These are phyloP conservation scores for Otus sunia DNA, from an alignment of 2,113 vertebrate species.

Conservation along the genomic window DNA sequence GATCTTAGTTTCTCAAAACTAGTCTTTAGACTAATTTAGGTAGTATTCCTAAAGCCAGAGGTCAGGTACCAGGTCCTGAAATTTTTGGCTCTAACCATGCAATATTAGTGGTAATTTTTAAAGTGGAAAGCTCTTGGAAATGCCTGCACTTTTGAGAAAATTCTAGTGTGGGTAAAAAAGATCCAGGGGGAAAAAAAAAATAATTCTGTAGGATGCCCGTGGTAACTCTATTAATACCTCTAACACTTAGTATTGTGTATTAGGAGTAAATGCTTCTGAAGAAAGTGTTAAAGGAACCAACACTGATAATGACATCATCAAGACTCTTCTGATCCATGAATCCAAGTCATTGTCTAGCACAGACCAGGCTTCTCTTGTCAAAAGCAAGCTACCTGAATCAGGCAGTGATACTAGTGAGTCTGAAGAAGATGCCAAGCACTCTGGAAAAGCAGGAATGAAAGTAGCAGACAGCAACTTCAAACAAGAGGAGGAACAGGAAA, in stretches of 20 bases:
- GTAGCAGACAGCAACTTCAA: neutral
- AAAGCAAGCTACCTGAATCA: neutral
- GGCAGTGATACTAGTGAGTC: neutral
- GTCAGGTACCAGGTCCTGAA: neutral
- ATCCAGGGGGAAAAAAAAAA: neutral
- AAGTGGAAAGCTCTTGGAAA: neutral
- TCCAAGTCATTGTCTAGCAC: neutral
- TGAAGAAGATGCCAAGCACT: neutral
- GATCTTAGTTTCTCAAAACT: neutral
- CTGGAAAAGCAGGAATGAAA: neutral
- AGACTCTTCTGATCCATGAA: slow-evolving; percentile 66
- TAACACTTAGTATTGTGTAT: neutral
- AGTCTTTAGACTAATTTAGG: neutral
- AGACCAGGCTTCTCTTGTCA: neutral
- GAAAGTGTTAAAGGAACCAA: neutral
- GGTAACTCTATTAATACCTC: neutral
- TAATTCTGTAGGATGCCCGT: neutral
- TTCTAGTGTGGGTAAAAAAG: neutral
- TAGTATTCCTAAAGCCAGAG: neutral
- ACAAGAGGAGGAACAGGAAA: slow-evolving; percentile 44
- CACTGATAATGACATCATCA: slow-evolving; percentile 53
- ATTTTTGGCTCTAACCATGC: neutral
- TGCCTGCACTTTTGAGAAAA: neutral
- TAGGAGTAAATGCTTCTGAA: slow-evolving; percentile 9
- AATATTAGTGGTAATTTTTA: neutral